phyloP scores from a whole-genome alignment of 2,113 vertebrate species.

The Alouatta palliata region DNA sequence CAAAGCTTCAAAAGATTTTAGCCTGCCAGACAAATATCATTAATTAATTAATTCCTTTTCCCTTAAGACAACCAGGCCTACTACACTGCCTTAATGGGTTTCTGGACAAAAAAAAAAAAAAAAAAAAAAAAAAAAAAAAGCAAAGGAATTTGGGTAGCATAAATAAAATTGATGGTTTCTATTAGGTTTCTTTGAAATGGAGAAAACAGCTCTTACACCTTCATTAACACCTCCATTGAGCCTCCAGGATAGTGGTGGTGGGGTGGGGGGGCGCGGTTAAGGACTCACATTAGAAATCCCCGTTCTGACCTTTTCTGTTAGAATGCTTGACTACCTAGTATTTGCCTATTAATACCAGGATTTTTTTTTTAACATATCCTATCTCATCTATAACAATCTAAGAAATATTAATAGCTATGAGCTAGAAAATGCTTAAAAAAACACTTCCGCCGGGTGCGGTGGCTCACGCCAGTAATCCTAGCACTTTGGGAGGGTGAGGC shows the following conservation, averaged over 20 bases:
- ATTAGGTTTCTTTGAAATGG: not conserved
- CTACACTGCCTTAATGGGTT: not conserved
- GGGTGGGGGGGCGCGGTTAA: not conserved
- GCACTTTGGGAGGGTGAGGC: too few species aligned
- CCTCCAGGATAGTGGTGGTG: not conserved
- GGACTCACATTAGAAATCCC: not conserved
- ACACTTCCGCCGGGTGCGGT: not conserved
- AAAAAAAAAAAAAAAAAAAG: not conserved
- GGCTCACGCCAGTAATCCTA: too few species aligned
- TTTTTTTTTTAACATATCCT: not conserved
- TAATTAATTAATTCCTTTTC: not conserved
- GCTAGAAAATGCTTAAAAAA: not conserved
- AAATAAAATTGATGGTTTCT: not conserved
- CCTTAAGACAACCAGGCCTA: not conserved
- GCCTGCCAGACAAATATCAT: conserved; percentile 9
- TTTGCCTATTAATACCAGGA: not conserved
- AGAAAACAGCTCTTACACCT: not conserved
- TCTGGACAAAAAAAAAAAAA: too few species aligned
- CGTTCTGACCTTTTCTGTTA: not conserved
- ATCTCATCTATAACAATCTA: not conserved
- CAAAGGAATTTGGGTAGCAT: not conserved
- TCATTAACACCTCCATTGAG: not conserved
- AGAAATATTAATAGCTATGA: not conserved
- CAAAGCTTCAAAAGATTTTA: conserved; percentile 19
- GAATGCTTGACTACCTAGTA: not conserved